A percentile compares a stretch with the other conserved stretches of the same genome.
Evolutionary conservation across 2,888 invertebrate species (phyloP).

Genomic region (Diarsia dahlii): DNA sequence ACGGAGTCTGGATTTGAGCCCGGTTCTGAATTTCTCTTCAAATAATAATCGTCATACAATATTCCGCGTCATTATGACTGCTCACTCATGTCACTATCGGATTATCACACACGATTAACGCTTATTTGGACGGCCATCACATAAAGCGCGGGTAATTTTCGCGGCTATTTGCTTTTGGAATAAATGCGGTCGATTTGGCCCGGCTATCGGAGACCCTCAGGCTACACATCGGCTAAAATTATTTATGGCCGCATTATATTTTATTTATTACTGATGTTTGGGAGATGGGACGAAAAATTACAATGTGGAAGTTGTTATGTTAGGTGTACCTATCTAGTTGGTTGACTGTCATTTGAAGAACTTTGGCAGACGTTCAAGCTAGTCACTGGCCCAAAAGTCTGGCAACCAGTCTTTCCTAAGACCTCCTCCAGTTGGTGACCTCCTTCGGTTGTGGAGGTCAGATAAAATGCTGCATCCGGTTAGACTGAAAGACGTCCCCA

Average conservation of each 20-base stretch:
- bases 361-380: neutral
- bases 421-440: too few species aligned
- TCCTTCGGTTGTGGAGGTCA: neutral
- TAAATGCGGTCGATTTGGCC: constrained; percentile 55
- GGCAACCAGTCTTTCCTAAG: too few species aligned
- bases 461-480: neutral
- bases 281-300: neutral
- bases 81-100: constrained; percentile 22
- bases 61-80: constrained; percentile 8
- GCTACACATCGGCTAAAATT: constrained; percentile 43
- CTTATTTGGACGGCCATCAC: constrained; percentile 40
- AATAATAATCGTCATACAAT: neutral
- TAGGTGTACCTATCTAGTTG: neutral
- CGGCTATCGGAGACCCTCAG: constrained; percentile 59
- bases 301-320: neutral
- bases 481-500: neutral
- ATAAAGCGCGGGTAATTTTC: constrained; percentile 56
- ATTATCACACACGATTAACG: constrained; percentile 39
- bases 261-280: constrained; percentile 22
- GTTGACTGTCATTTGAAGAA: neutral
- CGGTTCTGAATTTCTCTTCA: constrained; percentile 2
- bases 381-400: neutral
- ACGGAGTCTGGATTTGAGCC: too few species aligned
- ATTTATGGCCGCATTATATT: constrained; percentile 37
- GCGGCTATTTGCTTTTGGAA: constrained; percentile 52